Evolutionary conservation across 2,113 vertebrate genomes (phyloP), one percentile per base, ranked within the genome.

Genomic region (Acanthisitta chloris): DNA sequence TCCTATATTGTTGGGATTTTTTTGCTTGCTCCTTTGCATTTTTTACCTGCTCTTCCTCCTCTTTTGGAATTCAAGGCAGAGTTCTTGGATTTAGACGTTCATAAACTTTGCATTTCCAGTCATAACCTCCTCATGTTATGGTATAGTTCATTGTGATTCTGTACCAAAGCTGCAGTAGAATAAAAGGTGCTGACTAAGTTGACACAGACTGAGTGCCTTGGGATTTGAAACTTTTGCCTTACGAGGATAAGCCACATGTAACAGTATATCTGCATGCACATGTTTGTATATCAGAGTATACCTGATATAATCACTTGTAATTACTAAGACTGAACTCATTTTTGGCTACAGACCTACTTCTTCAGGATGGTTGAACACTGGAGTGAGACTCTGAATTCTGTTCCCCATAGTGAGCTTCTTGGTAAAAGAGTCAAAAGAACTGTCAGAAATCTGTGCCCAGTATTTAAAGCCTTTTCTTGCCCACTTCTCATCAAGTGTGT

Each of bases 351-450:
- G 2, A 87, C 33, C 57, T 85, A 23, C 73, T 82, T n/a, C 81
- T 76, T 96, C 70, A 61, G 81, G 84, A 34, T 52, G 49, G 31
- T 19, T 72, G 62, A 55, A 84, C 16, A 40, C 5, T 74, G 55
- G 48, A 85, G 43, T 65, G 45, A 81, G 72, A 83, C 65, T 17
- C 16, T 61, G 55, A 88, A 77, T 88, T 92, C 80, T 77, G 82
- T 94, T 93, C 94, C 94, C 88, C 38, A 36, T 91, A 94, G 86
- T 34, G 48, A 96, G 49, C 79, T 80, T 65, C 66, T 65, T 70
- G 76, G 62, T 93, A 67, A 81, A 95, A 80, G 71, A 65, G 42
- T 58, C 66, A 85, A 88, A 94, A 54, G 58, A 73, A 70, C 74
- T 82, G 52, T 59, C 36, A 93, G 58, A 88, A 90, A 90, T 82